Base-by-base conservation (phyloP, 2,888 invertebrate species). In the Nematopogon swammerdamellus region DNA sequence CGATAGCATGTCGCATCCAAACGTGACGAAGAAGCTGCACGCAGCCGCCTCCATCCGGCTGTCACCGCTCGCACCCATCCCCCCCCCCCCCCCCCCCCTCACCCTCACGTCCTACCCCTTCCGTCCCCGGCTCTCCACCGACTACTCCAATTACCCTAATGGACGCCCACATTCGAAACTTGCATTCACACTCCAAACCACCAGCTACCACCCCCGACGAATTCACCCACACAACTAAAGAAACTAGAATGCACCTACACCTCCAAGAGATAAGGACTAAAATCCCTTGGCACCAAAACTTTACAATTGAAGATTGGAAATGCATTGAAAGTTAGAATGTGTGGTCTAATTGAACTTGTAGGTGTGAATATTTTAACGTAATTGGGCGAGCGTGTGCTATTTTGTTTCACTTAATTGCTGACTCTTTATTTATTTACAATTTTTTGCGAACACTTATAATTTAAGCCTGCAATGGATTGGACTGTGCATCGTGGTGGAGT, bases 101-200 rank as follows among this genome's bases (percentile, higher is more conserved):
- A 59, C 58, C 59, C 61, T 64, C 65, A 60, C 63, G 63, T 59
- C 60, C 61, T 62, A 57, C 63, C 65, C 68, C 72, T 4, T 25
- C 51, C 51, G 52, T 52, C 47, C 45, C 49, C 59, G 58, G 58
- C 61, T 65, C 65, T 60, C 63, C 64, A 59, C 60, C 61, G 61
- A 57, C 63, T 65, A 68, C 72, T 70, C 68, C 79, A 80, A 80
- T 80, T 80, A 80, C 75, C 67, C 72, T 79, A 81, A 81, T 81
- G 80, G 79, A 77, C 72, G 72, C 67, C 63, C 67, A 65, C 68
- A 36, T 36, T 36, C 36, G 36, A 36, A 68, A 73, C 74, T 74
- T 76, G 73, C 69, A 73, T 75, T 73, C 76, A 72, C 69, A 72
- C 70, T 73, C 69, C 67, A 73, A 74, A 75, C 73, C 70, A 14